Percentiles rank a stretch among this genome's conserved stretches.
These are phyloP conservation scores for Hyla sarda DNA, from an alignment of 2,113 vertebrate species.

Conservation along the genomic window DNA sequence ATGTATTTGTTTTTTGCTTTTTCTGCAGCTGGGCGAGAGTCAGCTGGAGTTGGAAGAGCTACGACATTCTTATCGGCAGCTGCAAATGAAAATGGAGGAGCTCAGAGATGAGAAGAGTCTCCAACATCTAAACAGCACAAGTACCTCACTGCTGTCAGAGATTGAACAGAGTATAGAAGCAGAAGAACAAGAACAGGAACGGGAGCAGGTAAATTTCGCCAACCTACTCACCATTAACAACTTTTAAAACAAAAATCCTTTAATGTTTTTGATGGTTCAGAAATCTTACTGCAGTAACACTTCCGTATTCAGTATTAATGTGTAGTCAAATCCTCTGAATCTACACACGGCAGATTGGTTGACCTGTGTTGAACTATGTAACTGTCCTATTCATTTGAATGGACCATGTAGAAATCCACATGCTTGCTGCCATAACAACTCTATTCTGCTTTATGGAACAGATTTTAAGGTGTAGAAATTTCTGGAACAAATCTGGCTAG, in stretches of 20 bases:
- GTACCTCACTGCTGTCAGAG: constrained; percentile 90
- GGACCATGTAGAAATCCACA: no score
- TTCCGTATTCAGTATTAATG: neutral
- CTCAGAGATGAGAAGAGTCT: constrained; percentile 89
- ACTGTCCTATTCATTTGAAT: no score
- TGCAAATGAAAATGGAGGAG: constrained; percentile 86
- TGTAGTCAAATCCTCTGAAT: no score
- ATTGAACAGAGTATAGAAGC: constrained; percentile 99
- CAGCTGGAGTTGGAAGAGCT: constrained; percentile 93
- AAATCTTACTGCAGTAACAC: neutral
- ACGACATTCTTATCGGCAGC: constrained; percentile 86
- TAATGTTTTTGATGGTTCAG: neutral
- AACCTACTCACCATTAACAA: neutral
- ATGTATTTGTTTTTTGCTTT: constrained; percentile 44
- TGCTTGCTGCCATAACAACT: no score
- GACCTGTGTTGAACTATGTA: no score
- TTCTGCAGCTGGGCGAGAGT: constrained; percentile 85
- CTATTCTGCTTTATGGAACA: no score
- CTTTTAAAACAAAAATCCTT: neutral
- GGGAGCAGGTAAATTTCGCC: constrained; percentile 86
- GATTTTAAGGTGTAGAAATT: no score
- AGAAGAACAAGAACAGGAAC: constrained; percentile 95
- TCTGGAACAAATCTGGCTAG: no score
- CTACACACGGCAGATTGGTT: no score
- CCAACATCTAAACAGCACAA: constrained; percentile 83